Evolutionary conservation across 2,113 vertebrate species (phyloP), one percentile per base, ranked within the genome.

Genomic region (Baryphthengus martii): DNA sequence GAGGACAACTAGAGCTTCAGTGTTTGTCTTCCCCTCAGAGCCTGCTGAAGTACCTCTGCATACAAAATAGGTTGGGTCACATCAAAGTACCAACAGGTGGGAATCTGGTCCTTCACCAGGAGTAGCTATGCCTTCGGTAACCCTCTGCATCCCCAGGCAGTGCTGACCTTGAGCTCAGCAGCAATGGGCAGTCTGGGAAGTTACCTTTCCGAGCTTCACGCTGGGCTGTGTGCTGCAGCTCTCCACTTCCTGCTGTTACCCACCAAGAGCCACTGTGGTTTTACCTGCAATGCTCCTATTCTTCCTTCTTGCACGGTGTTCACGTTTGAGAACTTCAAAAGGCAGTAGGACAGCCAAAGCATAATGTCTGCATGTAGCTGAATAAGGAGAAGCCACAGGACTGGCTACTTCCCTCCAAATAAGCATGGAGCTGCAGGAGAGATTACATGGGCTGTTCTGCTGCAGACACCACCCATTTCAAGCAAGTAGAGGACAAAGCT

Each of bases 231-330:
- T n/a, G 40, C 65, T 77, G 37, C 40, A 35, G 35, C 44, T 85
- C 47, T 45, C 2, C 0, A 0, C 24, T 58, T 59, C 44, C 18
- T 1, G 1, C 47, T 17, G 19, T 10, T 19, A 28, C 25, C 49
- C 59, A 29, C 9, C 28, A n/a, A 20, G 13, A 11, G 7, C 53
- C 15, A 18, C 31, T 2, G 3, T 42, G 25, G 0, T 42, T 75
- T 68, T 29, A 35, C 37, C 56, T 85, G 55, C 11, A 81, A 28
- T 7, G 10, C 33, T 70, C 21, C 33, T 45, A 13, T 52, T 67
- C 61, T 35, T 77, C 47, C 33, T 52, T 42, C 50, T 70, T 71
- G 65, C 20, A 10, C 9, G 1, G 33, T 19, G 24, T 58, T 90
- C 16, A 7, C 3, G 35, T 45, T 80, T 28, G 35, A 76, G 28